These are phyloP conservation scores for Sterrhoptilus dennistouni DNA, from an alignment of 2,113 vertebrate genomes.

Conservation along the genomic window DNA sequence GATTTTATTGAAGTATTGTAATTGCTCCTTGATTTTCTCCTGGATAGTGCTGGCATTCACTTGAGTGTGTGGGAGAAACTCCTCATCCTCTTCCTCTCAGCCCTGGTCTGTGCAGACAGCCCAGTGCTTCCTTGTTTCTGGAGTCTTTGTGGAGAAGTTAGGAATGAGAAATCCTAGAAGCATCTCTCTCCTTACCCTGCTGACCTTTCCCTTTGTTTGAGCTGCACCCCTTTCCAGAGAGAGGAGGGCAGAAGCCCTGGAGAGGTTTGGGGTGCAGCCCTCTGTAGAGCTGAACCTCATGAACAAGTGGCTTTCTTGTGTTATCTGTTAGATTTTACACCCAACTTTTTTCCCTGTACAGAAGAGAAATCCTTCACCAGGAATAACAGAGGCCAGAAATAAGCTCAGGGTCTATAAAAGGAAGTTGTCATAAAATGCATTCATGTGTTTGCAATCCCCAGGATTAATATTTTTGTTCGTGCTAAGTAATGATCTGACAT, in stretches of 20 bases:
- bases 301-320: background rate
- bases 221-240: background rate
- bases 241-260: fast-evolving
- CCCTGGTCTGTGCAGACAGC: fast-evolving
- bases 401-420: background rate
- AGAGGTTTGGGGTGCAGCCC: fast-evolving
- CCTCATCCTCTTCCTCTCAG: background rate
- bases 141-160: background rate
- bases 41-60: fast-evolving
- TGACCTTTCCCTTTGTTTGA: background rate
- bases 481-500: background rate
- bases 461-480: background rate
- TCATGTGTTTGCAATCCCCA: background rate
- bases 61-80: background rate
- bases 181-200: fast-evolving
- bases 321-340: too few relatives aligned
- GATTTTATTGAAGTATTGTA: background rate
- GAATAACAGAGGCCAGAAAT: background rate
- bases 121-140: background rate
- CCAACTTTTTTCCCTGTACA: background rate
- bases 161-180: background rate
- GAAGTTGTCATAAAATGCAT: fast-evolving
- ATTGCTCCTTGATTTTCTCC: background rate
- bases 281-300: fast-evolving
- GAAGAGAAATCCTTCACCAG: background rate